A percentile compares a stretch with the other conserved stretches of the same genome.
Evolutionary conservation across 2,888 invertebrate genomes (phyloP).

Genomic region (Ichneumon xanthorius): DNA sequence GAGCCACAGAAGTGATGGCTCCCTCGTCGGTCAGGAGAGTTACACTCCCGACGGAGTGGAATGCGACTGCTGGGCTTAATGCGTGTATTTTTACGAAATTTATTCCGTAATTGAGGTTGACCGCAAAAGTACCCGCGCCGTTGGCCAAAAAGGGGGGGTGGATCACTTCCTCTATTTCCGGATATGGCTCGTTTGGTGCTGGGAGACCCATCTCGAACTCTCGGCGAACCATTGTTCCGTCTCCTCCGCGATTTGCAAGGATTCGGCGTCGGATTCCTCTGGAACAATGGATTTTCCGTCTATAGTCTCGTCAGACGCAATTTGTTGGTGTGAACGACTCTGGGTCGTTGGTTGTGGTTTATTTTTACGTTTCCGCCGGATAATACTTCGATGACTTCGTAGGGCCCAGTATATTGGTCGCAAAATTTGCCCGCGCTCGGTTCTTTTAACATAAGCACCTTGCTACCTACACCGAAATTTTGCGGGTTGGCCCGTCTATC

Average conservation of each 20-base stretch:
- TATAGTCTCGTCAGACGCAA: too few relatives aligned
- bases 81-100: background rate
- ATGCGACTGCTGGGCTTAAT: background rate
- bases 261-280: too few relatives aligned
- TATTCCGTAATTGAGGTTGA: background rate
- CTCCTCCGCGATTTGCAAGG: too few relatives aligned
- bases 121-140: background rate
- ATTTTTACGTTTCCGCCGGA: too few relatives aligned
- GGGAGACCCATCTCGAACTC: too few relatives aligned
- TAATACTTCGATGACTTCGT: constrained; percentile 57
- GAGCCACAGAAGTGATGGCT: background rate
- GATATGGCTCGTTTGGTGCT: too few relatives aligned
- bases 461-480: constrained; percentile 43
- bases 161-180: background rate
- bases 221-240: too few relatives aligned
- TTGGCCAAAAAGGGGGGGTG: background rate
- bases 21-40: background rate
- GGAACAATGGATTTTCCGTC: too few relatives aligned
- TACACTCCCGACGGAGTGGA: background rate
- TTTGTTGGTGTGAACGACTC: too few relatives aligned
- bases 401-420: constrained; percentile 61
- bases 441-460: constrained; percentile 50
- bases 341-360: too few relatives aligned
- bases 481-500: constrained; percentile 32
- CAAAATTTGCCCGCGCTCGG: constrained; percentile 52